These are phyloP conservation scores for Hipposideros armiger DNA, from an alignment of 2,113 vertebrate genomes.

Conservation along the genomic window DNA sequence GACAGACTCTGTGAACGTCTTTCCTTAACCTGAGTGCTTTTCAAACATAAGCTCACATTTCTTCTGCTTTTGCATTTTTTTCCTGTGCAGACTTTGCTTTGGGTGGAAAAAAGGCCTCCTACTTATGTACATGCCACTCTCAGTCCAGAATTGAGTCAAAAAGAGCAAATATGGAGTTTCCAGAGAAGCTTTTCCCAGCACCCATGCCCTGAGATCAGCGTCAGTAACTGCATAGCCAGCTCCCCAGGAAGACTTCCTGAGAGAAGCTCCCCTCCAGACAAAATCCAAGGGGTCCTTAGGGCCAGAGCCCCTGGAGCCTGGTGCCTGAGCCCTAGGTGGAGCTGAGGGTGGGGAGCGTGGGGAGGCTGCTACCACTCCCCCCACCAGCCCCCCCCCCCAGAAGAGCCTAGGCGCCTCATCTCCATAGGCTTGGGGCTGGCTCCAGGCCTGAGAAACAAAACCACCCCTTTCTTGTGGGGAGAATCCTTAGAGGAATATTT, in stretches of 20 bases:
- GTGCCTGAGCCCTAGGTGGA: background rate
- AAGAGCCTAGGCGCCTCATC: background rate
- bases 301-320: background rate
- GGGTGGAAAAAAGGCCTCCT: background rate
- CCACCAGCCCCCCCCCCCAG: too few relatives aligned
- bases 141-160: background rate
- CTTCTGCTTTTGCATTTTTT: background rate
- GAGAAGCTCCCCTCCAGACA: background rate
- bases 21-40: background rate
- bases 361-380: background rate
- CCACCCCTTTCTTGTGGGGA: background rate
- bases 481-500: slow-evolving; percentile 59
- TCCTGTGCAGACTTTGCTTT: background rate
- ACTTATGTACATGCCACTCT: background rate
- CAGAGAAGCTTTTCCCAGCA: background rate
- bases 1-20: background rate
- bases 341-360: rapidly evolving
- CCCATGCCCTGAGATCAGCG: background rate
- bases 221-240: background rate
- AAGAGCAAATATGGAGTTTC: background rate
- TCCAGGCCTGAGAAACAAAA: slow-evolving; percentile 21
- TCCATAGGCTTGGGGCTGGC: background rate
- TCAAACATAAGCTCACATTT: background rate
- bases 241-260: background rate
- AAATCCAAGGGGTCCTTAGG: background rate